Evolutionary conservation across 1,140 invertebrate species (phyloP).

Genomic region (Pachypeltis micranthus): DNA sequence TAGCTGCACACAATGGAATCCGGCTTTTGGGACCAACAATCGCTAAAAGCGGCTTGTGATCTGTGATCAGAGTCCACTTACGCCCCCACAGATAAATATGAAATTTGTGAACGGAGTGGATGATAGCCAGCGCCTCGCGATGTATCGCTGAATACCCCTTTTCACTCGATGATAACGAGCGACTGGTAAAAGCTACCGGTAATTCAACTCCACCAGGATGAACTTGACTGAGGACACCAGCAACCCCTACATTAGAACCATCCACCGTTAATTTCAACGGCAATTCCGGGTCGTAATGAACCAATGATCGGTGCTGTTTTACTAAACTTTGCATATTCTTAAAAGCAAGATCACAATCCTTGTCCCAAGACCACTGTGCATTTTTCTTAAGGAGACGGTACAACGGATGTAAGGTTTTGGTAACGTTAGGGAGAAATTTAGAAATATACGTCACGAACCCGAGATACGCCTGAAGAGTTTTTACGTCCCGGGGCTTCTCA

Average conservation of each 20-base stretch:
- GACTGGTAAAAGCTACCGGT: not conserved
- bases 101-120: slow-evolving; percentile 22
- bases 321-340: not conserved
- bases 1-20: slow-evolving; percentile 29
- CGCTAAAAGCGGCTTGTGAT: slow-evolving; percentile 37
- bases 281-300: not conserved
- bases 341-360: not conserved
- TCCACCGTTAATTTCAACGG: not conserved
- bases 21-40: slow-evolving; percentile 34
- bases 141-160: slow-evolving; percentile 29
- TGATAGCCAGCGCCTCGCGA: slow-evolving; percentile 35
- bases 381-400: not conserved
- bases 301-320: not conserved
- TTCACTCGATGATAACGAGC: not conserved
- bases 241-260: not conserved
- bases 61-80: slow-evolving; percentile 33
- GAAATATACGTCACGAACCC: slow-evolving; percentile 7
- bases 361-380: not conserved
- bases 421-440: not conserved
- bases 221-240: not conserved
- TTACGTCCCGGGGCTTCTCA: slow-evolving; percentile 14
- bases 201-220: not conserved
- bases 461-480: slow-evolving; percentile 11
- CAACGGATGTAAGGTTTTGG: not conserved
- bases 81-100: slow-evolving; percentile 34